Evolutionary conservation across 1,140 invertebrate species (phyloP).

Genomic region (Pantala flavescens): DNA sequence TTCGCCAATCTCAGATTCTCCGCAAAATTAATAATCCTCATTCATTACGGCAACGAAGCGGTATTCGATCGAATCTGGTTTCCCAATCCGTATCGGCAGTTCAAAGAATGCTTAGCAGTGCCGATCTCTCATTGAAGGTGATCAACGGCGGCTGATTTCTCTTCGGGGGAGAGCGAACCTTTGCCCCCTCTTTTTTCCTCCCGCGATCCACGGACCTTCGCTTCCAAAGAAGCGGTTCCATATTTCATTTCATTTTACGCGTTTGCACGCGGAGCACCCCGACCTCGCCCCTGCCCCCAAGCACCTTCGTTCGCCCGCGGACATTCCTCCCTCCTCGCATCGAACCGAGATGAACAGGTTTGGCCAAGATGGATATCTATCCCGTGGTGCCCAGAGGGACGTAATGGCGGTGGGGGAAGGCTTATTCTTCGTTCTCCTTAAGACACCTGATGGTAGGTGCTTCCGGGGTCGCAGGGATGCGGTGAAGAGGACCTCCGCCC

Average conservation of each 20-base stretch:
- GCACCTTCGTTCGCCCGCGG: not conserved
- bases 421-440: not conserved
- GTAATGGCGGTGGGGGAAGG: not conserved
- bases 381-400: not conserved
- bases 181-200: not conserved
- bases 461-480: not conserved
- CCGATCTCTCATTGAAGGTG: too few species aligned
- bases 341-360: slow-evolving; percentile 1
- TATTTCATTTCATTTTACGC: not conserved
- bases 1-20: too few species aligned
- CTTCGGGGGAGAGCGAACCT: not conserved
- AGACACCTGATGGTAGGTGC: not conserved
- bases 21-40: too few species aligned
- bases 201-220: not conserved
- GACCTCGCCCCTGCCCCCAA: not conserved
- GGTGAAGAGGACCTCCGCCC: not conserved
- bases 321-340: not conserved
- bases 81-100: too few species aligned
- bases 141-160: too few species aligned
- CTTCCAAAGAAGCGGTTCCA: not conserved
- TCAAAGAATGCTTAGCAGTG: too few species aligned
- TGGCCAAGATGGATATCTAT: slow-evolving; percentile 5
- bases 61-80: too few species aligned
- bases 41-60: too few species aligned
- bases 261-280: not conserved